Conservation (phyloP, 2,888 invertebrate species). For the Caenorhabditis sp. region DNA sequence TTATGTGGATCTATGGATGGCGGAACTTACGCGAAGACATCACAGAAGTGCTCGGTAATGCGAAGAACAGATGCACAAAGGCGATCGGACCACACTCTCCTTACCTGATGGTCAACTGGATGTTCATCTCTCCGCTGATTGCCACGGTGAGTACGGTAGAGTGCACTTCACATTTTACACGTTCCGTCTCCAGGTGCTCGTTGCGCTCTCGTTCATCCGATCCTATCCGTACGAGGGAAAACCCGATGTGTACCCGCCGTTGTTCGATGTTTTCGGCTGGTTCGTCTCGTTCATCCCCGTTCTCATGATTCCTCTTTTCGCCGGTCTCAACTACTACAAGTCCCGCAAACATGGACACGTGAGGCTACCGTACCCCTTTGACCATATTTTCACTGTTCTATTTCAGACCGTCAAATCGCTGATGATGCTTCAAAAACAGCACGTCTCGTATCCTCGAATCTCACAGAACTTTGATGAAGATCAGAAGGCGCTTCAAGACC, state of each 20-base stretch:
- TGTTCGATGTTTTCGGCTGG: slow-evolving; percentile 18
- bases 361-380: no score
- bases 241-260: not conserved
- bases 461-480: slow-evolving; percentile 4
- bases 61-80: not conserved
- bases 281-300: slow-evolving; percentile 1
- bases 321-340: not conserved
- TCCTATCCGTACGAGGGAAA: slow-evolving; percentile 10
- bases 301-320: slow-evolving; percentile 2
- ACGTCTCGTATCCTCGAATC: slow-evolving; percentile 33
- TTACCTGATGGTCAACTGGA: slow-evolving; percentile 17
- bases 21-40: slow-evolving; percentile 18
- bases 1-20: slow-evolving; percentile 7
- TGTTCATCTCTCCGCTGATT: slow-evolving; percentile 12
- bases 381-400: no score
- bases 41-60: slow-evolving; percentile 8
- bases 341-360: slow-evolving; percentile 8
- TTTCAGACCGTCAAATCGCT: slow-evolving; percentile 6
- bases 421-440: slow-evolving; percentile 52
- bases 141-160: not conserved
- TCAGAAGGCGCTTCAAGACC: not conserved
- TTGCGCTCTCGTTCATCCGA: slow-evolving; percentile 1
- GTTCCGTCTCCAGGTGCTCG: slow-evolving; percentile 1
- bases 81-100: slow-evolving; percentile 16
- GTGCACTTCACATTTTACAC: not conserved